phyloP scores from a whole-genome alignment of 2,797 vertebrate genomes.

The Phoxinus dragarum region DNA sequence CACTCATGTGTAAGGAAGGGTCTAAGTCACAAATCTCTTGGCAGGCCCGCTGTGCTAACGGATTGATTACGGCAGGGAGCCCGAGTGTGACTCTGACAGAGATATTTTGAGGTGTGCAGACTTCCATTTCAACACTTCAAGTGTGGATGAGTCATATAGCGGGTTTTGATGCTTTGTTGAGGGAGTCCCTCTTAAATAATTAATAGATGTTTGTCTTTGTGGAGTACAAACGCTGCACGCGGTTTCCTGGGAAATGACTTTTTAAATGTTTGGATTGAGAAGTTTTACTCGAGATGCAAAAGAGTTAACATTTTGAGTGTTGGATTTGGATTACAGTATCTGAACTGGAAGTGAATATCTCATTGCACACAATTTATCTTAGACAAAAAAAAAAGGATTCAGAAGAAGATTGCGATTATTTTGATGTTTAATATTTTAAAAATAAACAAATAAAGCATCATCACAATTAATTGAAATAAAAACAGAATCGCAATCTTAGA shows the following conservation, averaged over 20 bases:
- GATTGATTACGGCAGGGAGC: slow-evolving; percentile 76
- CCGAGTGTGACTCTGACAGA: slow-evolving; percentile 55
- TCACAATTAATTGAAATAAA: neutral
- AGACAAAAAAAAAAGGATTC: neutral
- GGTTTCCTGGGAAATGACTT: slow-evolving; percentile 33
- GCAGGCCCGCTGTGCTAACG: slow-evolving; percentile 80
- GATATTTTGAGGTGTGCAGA: slow-evolving; percentile 61
- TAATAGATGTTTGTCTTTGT: slow-evolving; percentile 66
- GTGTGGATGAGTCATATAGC: slow-evolving; percentile 57
- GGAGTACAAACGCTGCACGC: slow-evolving; percentile 43
- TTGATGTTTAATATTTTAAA: neutral
- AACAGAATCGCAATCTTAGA: neutral
- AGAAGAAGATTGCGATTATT: neutral
- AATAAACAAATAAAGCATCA: neutral
- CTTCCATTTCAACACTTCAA: slow-evolving; percentile 56
- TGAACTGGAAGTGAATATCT: neutral
- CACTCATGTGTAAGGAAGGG: slow-evolving; percentile 67
- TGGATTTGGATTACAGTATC: neutral
- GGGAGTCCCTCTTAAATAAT: slow-evolving; percentile 67
- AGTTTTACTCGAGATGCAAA: neutral
- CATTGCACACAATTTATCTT: neutral
- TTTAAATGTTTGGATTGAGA: slow-evolving; percentile 24
- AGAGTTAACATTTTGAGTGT: neutral
- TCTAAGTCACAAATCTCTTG: slow-evolving; percentile 65
- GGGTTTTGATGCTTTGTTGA: slow-evolving; percentile 53